These are phyloP conservation scores for Hippocampus barbouri DNA, from an alignment of 2,113 vertebrate species.

Conservation along the genomic window DNA sequence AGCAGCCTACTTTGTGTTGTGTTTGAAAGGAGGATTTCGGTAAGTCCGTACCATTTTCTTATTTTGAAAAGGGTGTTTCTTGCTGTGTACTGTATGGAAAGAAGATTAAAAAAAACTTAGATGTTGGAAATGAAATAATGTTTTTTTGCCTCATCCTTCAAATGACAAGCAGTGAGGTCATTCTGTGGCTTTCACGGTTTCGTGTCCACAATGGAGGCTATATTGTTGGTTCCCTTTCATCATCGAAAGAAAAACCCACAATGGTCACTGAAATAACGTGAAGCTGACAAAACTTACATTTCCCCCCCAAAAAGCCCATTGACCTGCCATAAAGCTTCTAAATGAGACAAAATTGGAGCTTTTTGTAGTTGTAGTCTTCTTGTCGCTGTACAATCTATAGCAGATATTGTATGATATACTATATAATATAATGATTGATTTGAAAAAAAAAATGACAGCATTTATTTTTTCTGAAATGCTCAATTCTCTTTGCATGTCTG, in stretches of 20 bases:
- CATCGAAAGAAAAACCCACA: neutral
- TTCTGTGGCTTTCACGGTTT: neutral
- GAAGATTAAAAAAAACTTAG: too few relatives aligned
- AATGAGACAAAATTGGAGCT: neutral
- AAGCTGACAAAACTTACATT: neutral
- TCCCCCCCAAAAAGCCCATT: neutral
- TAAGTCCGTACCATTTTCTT: slow-evolving; percentile 42
- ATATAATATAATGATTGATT: too few relatives aligned
- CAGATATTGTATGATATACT: too few relatives aligned
- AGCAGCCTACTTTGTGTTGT: slow-evolving; percentile 70
- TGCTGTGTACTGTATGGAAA: neutral
- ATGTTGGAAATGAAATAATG: neutral
- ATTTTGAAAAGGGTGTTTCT: neutral
- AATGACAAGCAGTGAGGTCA: neutral
- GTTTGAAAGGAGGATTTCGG: slow-evolving; percentile 76
- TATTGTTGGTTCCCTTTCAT: neutral
- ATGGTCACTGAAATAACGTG: neutral
- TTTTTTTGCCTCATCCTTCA: neutral
- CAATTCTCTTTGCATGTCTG: neutral
- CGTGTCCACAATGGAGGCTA: neutral
- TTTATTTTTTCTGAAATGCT: neutral
- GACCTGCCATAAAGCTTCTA: neutral
- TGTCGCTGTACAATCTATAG: too few relatives aligned
- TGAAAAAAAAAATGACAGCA: too few relatives aligned
- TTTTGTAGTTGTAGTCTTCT: neutral